phyloP scores from a whole-genome alignment of 2,113 vertebrate species.

The Lampris incognitus region DNA sequence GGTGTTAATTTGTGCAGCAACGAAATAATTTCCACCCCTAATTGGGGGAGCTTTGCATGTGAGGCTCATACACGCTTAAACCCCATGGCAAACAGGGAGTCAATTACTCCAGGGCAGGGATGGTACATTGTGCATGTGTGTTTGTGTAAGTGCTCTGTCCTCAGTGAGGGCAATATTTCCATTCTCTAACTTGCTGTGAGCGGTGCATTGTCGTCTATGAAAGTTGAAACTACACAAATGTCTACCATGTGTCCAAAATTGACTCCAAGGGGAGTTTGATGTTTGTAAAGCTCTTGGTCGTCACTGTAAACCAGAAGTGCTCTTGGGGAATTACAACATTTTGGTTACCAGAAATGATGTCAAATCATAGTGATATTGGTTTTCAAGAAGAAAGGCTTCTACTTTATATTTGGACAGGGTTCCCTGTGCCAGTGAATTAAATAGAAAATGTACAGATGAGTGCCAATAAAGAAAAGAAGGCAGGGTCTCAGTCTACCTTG shows the following conservation, averaged over 20 bases:
- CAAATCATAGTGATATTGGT: slow-evolving; percentile 27
- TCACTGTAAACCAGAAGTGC: slow-evolving; percentile 17
- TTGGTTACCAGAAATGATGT: slow-evolving; percentile 27
- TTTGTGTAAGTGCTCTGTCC: slow-evolving; percentile 2
- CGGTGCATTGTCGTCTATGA: slow-evolving; percentile 39
- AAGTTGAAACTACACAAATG: slow-evolving; percentile 59
- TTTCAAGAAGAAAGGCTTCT: slow-evolving; percentile 25
- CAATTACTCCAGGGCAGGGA: slow-evolving; percentile 13
- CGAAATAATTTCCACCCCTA: slow-evolving; percentile 67
- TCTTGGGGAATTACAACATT: slow-evolving; percentile 32
- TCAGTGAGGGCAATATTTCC: slow-evolving; percentile 18
- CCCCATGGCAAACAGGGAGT: slow-evolving; percentile 41
- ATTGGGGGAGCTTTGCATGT: slow-evolving; percentile 51
- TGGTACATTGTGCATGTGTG: background rate
- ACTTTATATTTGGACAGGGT: slow-evolving; percentile 17
- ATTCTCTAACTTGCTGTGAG: slow-evolving; percentile 21
- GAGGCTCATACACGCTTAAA: slow-evolving; percentile 21
- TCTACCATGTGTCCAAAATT: slow-evolving; percentile 48
- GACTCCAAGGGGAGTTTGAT: slow-evolving; percentile 18
- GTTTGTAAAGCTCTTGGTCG: slow-evolving; percentile 27
- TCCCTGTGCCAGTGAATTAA: slow-evolving; percentile 2
- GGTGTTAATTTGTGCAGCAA: slow-evolving; percentile 57
- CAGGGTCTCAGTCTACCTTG: background rate
- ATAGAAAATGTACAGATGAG: slow-evolving; percentile 16
- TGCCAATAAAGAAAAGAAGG: slow-evolving; percentile 2